Percentiles rank a stretch among this genome's conserved stretches.
Conservation (phyloP, 2,888 invertebrate genomes). For the Baronia brevicornis region DNA sequence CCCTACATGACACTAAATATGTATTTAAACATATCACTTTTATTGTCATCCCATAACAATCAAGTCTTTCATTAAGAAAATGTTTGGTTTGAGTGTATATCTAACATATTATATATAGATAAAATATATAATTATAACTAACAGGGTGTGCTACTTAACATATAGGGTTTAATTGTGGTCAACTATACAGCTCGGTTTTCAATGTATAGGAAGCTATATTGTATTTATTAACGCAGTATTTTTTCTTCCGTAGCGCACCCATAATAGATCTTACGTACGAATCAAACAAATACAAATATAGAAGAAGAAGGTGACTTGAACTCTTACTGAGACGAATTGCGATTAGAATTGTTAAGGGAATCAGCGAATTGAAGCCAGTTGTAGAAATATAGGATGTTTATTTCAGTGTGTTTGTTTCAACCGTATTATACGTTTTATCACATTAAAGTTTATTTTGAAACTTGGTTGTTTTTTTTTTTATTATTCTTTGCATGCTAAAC, state of each 20-base stretch:
- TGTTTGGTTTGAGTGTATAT: too few species aligned
- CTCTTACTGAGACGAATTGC: constrained; percentile 20
- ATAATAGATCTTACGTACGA: constrained; percentile 58
- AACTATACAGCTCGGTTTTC: constrained; percentile 5
- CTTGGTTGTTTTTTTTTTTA: constrained; percentile 55
- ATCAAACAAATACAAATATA: constrained; percentile 66
- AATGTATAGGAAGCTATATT: constrained; percentile 8
- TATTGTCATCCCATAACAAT: too few species aligned
- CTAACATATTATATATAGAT: too few species aligned
- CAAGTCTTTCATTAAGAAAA: too few species aligned
- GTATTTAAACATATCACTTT: too few species aligned
- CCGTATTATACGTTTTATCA: constrained; percentile 46
- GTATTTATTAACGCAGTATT: constrained; percentile 28
- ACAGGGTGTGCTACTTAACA: constrained; percentile 50
- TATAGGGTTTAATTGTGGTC: constrained; percentile 6
- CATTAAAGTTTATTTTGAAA: constrained; percentile 63
- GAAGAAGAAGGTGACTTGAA: constrained; percentile 46
- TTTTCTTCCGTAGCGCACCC: constrained; percentile 69
- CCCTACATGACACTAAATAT: too few species aligned
- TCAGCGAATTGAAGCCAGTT: constrained; percentile 36
- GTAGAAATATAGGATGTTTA: constrained; percentile 46
- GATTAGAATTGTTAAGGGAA: constrained; percentile 19
- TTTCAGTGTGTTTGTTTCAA: constrained; percentile 52
- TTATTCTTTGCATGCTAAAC: constrained; percentile 59
- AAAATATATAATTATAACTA: too few species aligned